phyloP scores from a whole-genome alignment of 2,113 vertebrate species.

The Panurus biarmicus region DNA sequence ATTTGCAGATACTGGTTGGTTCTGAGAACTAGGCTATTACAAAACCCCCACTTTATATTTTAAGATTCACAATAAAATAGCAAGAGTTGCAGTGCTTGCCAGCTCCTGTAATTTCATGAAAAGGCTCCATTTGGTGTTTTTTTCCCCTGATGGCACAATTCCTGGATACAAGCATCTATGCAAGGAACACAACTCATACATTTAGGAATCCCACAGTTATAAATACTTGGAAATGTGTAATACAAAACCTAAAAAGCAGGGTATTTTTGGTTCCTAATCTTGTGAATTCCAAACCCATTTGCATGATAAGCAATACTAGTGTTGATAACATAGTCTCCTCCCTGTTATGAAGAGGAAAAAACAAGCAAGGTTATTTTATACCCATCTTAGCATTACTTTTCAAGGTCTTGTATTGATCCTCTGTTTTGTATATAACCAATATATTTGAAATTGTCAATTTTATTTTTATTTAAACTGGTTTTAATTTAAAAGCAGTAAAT shows the following conservation, averaged over 20 bases:
- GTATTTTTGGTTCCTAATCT: neutral
- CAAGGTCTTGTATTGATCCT: neutral
- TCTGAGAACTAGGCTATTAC: neutral
- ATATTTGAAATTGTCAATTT: neutral
- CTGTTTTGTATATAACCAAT: neutral
- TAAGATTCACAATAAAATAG: slow-evolving; percentile 21
- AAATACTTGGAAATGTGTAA: neutral
- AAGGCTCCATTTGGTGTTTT: neutral
- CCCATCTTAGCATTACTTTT: neutral
- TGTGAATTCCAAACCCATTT: neutral
- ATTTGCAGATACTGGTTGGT: neutral
- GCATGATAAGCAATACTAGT: neutral
- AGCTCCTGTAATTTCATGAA: neutral
- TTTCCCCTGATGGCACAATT: neutral
- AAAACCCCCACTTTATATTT: neutral
- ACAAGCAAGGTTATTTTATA: neutral
- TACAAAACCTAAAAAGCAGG: neutral
- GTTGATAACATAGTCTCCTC: neutral
- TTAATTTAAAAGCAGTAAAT: neutral
- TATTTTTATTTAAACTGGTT: neutral
- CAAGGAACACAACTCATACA: neutral
- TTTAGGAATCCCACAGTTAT: neutral
- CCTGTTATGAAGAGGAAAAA: neutral
- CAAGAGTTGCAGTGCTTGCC: neutral
- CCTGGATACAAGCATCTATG: neutral